phyloP scores from a whole-genome alignment of 2,797 vertebrate genomes.

The Periparus ater region DNA sequence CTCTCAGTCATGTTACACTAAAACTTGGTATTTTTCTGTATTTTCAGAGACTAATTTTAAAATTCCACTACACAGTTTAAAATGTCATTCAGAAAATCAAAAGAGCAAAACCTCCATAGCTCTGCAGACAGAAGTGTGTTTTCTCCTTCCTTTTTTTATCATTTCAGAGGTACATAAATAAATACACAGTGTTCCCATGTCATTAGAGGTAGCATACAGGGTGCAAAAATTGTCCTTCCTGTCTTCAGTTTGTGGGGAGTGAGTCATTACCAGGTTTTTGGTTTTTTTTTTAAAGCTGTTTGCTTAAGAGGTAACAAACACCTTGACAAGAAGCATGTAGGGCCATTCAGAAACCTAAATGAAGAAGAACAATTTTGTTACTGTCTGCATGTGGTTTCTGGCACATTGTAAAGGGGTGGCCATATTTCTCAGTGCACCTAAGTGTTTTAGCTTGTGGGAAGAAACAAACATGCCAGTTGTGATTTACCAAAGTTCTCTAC shows the following conservation, averaged over 20 bases:
- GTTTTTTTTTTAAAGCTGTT: not conserved
- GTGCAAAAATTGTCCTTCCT: not conserved
- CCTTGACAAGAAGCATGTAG: not conserved
- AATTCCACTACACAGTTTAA: not conserved
- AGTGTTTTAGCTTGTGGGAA: rapidly evolving
- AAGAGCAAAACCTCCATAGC: not conserved
- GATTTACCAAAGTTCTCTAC: rapidly evolving
- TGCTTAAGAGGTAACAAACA: not conserved
- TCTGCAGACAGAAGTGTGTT: not conserved
- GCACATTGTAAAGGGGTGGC: not conserved
- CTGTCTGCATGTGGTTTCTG: not conserved
- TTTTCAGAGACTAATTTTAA: not conserved
- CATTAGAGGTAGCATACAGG: not conserved
- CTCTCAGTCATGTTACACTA: not conserved
- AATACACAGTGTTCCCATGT: not conserved
- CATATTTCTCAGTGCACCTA: not conserved
- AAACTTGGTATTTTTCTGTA: not conserved
- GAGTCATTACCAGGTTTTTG: not conserved
- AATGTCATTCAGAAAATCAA: not conserved
- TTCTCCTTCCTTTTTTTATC: not conserved
- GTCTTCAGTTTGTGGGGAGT: not conserved
- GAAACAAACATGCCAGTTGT: not conserved
- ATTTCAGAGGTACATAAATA: not conserved
- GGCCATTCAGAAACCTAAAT: not conserved
- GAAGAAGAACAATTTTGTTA: not conserved